These are phyloP conservation scores for Ichneumoninae sp. DNA, from an alignment of 2,888 invertebrate species.

Conservation along the genomic window DNA sequence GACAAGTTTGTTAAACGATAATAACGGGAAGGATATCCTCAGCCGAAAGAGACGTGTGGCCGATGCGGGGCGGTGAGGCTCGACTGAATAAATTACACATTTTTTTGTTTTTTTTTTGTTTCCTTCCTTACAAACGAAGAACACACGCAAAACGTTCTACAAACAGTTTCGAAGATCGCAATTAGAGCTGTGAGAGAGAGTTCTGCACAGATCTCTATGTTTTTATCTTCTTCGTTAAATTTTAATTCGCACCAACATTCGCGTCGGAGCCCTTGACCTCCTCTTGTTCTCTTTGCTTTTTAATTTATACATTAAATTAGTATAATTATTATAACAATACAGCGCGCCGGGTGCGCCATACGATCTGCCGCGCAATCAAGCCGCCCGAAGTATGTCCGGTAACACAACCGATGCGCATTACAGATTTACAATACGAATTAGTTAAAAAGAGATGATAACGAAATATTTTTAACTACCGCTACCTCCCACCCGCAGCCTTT, in stretches of 20 bases:
- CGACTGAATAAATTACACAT: slow-evolving; percentile 54
- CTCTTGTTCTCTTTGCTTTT: slow-evolving; percentile 6
- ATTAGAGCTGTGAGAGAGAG: neutral
- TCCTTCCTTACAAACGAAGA: slow-evolving; percentile 14
- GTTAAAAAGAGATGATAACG: slow-evolving; percentile 57
- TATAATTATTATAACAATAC: slow-evolving; percentile 61
- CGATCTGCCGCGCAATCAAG: slow-evolving; percentile 34
- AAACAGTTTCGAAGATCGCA: slow-evolving; percentile 1
- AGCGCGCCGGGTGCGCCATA: slow-evolving; percentile 30
- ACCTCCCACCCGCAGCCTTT: slow-evolving; percentile 52
- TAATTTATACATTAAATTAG: slow-evolving; percentile 56
- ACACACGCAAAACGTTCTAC: slow-evolving; percentile 23
- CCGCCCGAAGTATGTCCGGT: neutral
- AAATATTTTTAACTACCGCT: slow-evolving; percentile 52
- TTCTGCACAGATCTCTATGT: neutral
- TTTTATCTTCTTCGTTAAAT: neutral
- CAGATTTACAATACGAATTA: slow-evolving; percentile 52
- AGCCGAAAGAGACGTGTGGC: slow-evolving; percentile 33
- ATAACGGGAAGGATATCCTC: slow-evolving; percentile 38
- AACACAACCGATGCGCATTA: slow-evolving; percentile 35
- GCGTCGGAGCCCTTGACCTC: slow-evolving; percentile 43
- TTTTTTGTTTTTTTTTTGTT: slow-evolving; percentile 12
- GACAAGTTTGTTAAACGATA: slow-evolving; percentile 48
- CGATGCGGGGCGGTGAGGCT: slow-evolving; percentile 52
- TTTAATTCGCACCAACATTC: slow-evolving; percentile 42